Conservation (phyloP, 1,140 invertebrate species). For the Papilio aristodemus region DNA sequence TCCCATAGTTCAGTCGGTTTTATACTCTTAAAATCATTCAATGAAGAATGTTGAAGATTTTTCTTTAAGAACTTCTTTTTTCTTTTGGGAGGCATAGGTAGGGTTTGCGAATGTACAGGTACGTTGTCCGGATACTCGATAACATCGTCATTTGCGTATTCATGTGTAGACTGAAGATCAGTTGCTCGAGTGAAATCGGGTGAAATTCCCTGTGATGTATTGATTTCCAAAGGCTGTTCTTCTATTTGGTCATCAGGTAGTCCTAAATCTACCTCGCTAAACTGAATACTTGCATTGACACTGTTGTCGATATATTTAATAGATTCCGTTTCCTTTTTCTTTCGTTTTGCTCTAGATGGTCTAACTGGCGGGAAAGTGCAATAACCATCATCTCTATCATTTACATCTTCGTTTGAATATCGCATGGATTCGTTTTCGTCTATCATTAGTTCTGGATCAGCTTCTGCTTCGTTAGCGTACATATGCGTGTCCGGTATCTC, state of each 20-base stretch:
- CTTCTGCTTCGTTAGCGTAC: constrained; percentile 65
- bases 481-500: constrained; percentile 60
- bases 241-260: constrained; percentile 56
- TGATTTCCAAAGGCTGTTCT: constrained; percentile 45
- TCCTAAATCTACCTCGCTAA: constrained; percentile 69
- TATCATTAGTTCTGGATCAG: constrained; percentile 62
- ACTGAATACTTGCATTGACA: constrained; percentile 67
- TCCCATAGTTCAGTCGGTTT: constrained; percentile 49
- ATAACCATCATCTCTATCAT: constrained; percentile 78
- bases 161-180: constrained; percentile 69
- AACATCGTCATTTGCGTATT: constrained; percentile 69
- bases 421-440: constrained; percentile 68
- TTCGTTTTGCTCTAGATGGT: constrained; percentile 75
- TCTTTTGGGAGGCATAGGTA: constrained; percentile 70
- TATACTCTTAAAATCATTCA: constrained; percentile 62
- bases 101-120: constrained; percentile 75
- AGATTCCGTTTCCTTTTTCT: constrained; percentile 71
- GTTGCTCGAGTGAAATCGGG: constrained; percentile 52
- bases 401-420: constrained; percentile 68
- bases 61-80: constrained; percentile 62
- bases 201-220: constrained; percentile 40
- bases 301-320: constrained; percentile 72
- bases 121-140: constrained; percentile 75
- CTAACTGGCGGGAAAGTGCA: constrained; percentile 78
- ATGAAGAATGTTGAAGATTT: constrained; percentile 61